Evolutionary conservation across 1,140 invertebrate genomes (phyloP), one percentile per base, ranked within the genome.

Genomic region (Pseudachorutes palmiensis): DNA sequence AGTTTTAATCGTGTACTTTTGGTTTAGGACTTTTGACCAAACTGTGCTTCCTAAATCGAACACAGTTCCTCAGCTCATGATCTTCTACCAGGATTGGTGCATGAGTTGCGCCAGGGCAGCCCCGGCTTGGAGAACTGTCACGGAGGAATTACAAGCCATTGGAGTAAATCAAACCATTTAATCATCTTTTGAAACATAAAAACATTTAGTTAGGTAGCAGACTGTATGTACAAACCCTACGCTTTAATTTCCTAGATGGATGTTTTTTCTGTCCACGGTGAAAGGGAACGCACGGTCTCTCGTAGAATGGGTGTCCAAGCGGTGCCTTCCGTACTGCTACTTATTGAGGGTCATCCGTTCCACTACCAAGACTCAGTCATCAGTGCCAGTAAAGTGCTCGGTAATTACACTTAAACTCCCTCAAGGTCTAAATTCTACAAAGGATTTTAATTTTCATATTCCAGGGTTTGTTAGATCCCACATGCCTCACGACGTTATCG

Each of bases 391-490:
- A 91, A 88, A 78, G 83, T 93, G 75, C 84, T 92, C 72, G 88
- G 87, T 85, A 76, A 75, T 79, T 76, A 58, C 24, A 57, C 59
- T 41, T 30, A 67, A 62, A 14, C 45, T 57, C 33, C 28, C 48
- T 59, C n/a, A 14, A 32, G 16, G 45, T 65, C 49, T 55, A 30
- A n/a, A n/a, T n/a, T n/a, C n/a, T n/a, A n/a, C n/a, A n/a, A n/a
- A n/a, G n/a, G n/a, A n/a, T n/a, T n/a, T n/a, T n/a, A n/a, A n/a
- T n/a, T n/a, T n/a, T 65, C 14, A 30, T 31, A 33, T 28, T 68
- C 33, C 76, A 89, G 89, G 93, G 75, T 94, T 94, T 80, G 84
- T 94, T 62, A 82, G 90, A 60, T 86, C 83, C 76, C 91, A 89
- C 77, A 84, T 95, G 76, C 90, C 91, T 0, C 88, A 88, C 75